A percentile compares a stretch with the other conserved stretches of the same genome.
Conservation (phyloP, 2,888 invertebrate genomes). For the Branchellion lobata region DNA sequence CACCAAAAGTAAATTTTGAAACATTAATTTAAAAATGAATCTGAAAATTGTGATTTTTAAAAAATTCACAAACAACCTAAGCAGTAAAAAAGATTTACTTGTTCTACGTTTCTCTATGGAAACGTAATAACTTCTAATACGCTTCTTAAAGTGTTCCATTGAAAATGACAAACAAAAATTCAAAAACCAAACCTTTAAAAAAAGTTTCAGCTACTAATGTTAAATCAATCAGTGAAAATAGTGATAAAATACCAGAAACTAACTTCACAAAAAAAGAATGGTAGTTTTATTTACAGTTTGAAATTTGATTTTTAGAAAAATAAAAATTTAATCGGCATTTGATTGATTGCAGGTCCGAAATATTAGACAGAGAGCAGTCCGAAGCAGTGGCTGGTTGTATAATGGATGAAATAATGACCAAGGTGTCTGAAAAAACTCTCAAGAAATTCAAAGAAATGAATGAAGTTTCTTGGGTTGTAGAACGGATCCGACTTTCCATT, state of each 20-base stretch:
- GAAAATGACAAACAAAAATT: background rate
- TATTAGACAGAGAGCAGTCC: slow-evolving; percentile 33
- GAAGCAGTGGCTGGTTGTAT: slow-evolving; percentile 1
- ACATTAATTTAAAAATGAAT: no score
- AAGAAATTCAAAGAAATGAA: slow-evolving; percentile 15
- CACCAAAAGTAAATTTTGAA: no score
- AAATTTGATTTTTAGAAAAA: no score
- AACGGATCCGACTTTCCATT: slow-evolving; percentile 18
- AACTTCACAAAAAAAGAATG: slow-evolving; percentile 20
- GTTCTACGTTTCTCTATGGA: no score
- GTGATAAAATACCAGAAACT: background rate
- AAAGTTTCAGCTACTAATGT: background rate
- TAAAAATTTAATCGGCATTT: no score
- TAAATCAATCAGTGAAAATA: background rate
- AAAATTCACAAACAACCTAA: no score
- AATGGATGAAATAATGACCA: slow-evolving; percentile 17
- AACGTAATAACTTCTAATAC: no score
- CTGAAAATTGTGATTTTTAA: no score
- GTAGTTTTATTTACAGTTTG: slow-evolving; percentile 25
- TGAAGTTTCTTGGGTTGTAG: background rate
- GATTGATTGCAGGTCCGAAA: slow-evolving; percentile 1
- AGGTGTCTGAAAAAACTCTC: background rate
- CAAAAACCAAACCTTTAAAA: background rate
- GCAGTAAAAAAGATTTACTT: no score
- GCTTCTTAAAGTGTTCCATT: background rate